A percentile compares a stretch with the other conserved stretches of the same genome.
phyloP scores from a whole-genome alignment of 1,140 invertebrate genomes.

The Forficula auricularia region DNA sequence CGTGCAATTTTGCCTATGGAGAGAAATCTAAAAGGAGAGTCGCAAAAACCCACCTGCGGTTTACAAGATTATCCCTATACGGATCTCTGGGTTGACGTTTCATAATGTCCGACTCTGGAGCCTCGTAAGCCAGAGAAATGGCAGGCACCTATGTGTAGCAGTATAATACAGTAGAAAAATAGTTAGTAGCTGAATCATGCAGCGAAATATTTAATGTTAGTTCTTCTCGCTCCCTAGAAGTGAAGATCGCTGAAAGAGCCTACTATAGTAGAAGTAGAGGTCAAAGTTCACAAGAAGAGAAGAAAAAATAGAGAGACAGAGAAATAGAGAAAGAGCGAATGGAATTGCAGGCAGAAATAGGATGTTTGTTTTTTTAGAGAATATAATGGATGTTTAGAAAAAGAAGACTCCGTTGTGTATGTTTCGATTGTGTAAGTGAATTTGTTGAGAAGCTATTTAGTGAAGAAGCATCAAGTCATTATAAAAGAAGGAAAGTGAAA shows the following conservation, averaged over 20 bases:
- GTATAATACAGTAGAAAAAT: slow-evolving; percentile 11
- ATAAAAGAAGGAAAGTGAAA: background rate
- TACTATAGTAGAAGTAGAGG: background rate
- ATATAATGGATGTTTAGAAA: slow-evolving; percentile 1
- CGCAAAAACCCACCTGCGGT: slow-evolving; percentile 52
- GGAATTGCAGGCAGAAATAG: slow-evolving; percentile 1
- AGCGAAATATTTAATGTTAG: too few species aligned
- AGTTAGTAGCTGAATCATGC: slow-evolving; percentile 2
- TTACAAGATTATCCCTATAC: slow-evolving; percentile 85
- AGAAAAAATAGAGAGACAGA: slow-evolving; percentile 7
- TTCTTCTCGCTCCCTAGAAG: too few species aligned
- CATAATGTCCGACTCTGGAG: slow-evolving; percentile 93
- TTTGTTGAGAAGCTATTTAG: too few species aligned
- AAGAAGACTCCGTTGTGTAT: background rate
- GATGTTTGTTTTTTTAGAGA: background rate
- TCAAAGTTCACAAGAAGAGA: background rate
- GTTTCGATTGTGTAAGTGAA: background rate
- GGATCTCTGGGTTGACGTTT: slow-evolving; percentile 87
- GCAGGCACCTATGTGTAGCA: slow-evolving; percentile 56
- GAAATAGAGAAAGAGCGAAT: slow-evolving; percentile 7
- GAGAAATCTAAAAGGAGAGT: too few species aligned
- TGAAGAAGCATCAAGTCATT: background rate
- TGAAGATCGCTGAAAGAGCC: too few species aligned
- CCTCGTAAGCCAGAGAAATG: slow-evolving; percentile 92
- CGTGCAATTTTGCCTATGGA: too few species aligned